phyloP scores from a whole-genome alignment of 1,140 invertebrate species.

The Chelonus insularis region DNA sequence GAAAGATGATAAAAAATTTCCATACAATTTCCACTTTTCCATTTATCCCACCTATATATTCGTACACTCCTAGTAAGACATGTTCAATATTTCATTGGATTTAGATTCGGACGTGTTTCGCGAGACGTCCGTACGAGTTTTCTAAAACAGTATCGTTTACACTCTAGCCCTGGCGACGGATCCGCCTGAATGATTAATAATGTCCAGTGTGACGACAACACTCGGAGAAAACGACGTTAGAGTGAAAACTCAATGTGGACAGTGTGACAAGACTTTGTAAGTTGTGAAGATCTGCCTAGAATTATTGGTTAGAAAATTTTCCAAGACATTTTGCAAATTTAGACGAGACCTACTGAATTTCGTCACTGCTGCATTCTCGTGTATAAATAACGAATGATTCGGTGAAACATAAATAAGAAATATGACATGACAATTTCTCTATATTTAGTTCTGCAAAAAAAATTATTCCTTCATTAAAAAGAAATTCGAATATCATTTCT shows the following conservation, averaged over 20 bases:
- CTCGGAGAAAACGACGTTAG: not conserved
- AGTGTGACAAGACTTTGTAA: slow-evolving; percentile 22
- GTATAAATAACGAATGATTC: too few relatives aligned
- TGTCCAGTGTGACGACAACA: slow-evolving; percentile 18
- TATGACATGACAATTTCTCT: too few relatives aligned
- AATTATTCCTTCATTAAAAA: too few relatives aligned
- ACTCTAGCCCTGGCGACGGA: slow-evolving; percentile 15
- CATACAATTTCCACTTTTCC: too few relatives aligned
- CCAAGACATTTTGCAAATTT: slow-evolving; percentile 16
- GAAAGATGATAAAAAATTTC: too few relatives aligned
- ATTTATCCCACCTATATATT: not conserved
- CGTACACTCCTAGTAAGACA: slow-evolving; percentile 13
- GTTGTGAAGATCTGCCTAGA: not conserved
- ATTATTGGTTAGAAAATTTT: slow-evolving; percentile 24
- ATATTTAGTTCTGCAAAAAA: too few relatives aligned
- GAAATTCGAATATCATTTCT: too few relatives aligned
- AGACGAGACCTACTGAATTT: not conserved
- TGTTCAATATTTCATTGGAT: slow-evolving; percentile 29
- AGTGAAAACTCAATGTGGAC: slow-evolving; percentile 14
- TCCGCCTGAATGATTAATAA: slow-evolving; percentile 33
- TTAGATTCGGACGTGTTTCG: slow-evolving; percentile 26
- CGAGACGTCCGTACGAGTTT: slow-evolving; percentile 28
- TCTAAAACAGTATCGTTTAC: slow-evolving; percentile 20
- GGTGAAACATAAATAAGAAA: too few relatives aligned
- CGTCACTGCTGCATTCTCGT: too few relatives aligned